phyloP scores from a whole-genome alignment of 2,113 vertebrate genomes.

The Trachemys scripta region DNA sequence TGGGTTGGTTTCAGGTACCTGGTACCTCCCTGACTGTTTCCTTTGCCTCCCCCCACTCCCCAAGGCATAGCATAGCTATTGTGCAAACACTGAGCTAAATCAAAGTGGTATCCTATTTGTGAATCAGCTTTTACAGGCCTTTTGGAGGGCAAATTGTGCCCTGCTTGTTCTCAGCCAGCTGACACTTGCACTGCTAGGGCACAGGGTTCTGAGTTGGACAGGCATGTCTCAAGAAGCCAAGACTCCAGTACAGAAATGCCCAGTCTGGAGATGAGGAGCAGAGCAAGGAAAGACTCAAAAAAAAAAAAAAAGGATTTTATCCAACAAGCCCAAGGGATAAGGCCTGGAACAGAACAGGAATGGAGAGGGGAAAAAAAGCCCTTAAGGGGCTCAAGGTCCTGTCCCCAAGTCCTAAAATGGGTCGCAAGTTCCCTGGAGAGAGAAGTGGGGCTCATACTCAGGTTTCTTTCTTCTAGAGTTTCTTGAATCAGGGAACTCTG shows the following conservation, averaged over 20 bases:
- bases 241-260: background rate
- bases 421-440: background rate
- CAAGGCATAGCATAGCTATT: background rate
- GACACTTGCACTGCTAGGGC: background rate
- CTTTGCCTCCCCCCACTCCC: too few relatives aligned
- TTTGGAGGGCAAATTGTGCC: background rate
- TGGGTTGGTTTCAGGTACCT: background rate
- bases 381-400: too few relatives aligned
- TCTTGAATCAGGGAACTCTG: background rate
- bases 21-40: background rate
- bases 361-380: too few relatives aligned
- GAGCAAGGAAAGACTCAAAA: background rate
- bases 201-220: background rate
- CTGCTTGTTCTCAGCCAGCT: background rate
- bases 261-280: background rate
- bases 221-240: background rate
- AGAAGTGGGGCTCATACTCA: background rate
- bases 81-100: background rate
- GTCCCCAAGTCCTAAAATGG: too few relatives aligned
- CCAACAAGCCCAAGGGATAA: background rate
- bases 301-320: background rate
- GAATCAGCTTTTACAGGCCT: background rate
- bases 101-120: background rate
- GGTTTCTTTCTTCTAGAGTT: background rate
- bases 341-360: background rate